Percentiles rank a stretch among this genome's conserved stretches.
Evolutionary conservation across 2,888 invertebrate genomes (phyloP).

Genomic region (Phymatocera aterrima): DNA sequence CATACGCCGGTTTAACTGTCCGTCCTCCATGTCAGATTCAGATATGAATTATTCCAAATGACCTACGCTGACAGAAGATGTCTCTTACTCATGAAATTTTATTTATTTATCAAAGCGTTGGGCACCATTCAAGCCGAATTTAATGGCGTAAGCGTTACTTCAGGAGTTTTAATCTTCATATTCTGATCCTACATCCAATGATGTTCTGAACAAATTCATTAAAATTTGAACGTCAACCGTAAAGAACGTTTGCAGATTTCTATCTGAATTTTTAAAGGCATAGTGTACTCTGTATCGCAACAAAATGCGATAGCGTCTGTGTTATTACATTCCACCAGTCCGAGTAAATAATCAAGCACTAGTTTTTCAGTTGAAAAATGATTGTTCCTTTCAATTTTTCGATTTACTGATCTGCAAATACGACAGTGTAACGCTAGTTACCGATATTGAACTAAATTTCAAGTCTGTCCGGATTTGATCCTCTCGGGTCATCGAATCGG

Average conservation of each 20-base stretch:
- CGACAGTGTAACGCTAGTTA: too few relatives aligned
- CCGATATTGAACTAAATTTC: neutral
- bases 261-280: neutral
- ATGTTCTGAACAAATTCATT: neutral
- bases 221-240: neutral
- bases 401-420: too few relatives aligned
- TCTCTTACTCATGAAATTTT: neutral
- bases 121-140: neutral
- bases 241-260: neutral
- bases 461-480: neutral
- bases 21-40: neutral
- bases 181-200: neutral
- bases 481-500: neutral
- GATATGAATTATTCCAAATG: neutral
- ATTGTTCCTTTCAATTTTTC: too few relatives aligned
- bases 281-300: too few relatives aligned
- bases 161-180: neutral
- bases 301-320: neutral
- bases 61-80: neutral
- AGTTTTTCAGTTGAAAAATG: neutral
- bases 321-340: neutral
- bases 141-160: neutral
- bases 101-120: neutral
- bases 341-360: neutral
- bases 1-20: neutral